Percentiles rank a stretch among this genome's conserved stretches.
phyloP scores from a whole-genome alignment of 2,113 vertebrate genomes.

The Syngnathoides biaculeatus region DNA sequence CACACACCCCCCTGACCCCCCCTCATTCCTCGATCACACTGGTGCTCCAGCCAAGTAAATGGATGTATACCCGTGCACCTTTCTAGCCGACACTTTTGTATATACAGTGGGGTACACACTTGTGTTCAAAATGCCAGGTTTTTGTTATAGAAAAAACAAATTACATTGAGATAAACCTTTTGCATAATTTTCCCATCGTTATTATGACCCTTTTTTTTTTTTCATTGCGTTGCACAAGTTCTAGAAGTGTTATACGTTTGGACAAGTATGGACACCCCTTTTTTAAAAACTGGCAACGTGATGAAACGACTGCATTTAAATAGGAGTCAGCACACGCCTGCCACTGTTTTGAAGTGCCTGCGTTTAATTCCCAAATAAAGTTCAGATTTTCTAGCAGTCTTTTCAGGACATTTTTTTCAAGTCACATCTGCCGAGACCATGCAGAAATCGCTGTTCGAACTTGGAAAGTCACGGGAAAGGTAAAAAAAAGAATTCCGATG shows the following conservation, averaged over 20 bases:
- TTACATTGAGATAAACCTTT: neutral
- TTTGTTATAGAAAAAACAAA: neutral
- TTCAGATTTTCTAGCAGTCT: neutral
- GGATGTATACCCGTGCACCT: conserved; percentile 86
- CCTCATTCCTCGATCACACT: conserved; percentile 77
- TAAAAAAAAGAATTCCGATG: too few species aligned
- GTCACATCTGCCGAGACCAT: neutral
- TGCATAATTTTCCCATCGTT: neutral
- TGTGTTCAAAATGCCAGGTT: neutral
- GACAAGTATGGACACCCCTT: neutral
- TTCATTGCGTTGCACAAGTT: too few species aligned
- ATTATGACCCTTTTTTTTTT: too few species aligned
- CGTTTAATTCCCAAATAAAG: neutral
- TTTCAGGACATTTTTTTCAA: neutral
- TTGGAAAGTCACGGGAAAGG: too few species aligned
- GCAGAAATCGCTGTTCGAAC: too few species aligned
- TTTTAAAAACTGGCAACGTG: neutral
- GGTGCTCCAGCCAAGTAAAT: conserved; percentile 87
- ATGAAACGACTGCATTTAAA: neutral
- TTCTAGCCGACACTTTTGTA: conserved; percentile 88
- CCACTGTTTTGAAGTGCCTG: neutral
- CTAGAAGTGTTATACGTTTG: neutral
- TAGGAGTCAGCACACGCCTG: neutral
- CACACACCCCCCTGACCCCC: too few species aligned
- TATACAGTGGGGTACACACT: conserved; percentile 67